Evolutionary conservation across 23 tunicate species (phyloP).

Genomic region (Ciona savignyi): DNA sequence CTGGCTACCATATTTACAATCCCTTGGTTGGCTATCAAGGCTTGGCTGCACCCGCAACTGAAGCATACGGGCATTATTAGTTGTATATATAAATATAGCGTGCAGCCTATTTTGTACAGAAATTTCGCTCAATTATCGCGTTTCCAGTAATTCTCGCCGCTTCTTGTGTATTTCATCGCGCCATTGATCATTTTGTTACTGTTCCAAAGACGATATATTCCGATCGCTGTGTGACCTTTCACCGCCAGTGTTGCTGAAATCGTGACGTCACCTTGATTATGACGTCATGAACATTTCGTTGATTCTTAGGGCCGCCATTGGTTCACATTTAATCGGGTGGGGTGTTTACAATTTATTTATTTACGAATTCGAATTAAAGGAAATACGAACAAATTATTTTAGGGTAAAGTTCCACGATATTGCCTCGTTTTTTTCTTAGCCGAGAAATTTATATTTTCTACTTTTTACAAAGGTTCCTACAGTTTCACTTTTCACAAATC

Average conservation of each 20-base stretch:
- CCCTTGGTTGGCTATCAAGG: slow-evolving; percentile 6
- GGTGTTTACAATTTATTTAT: neutral
- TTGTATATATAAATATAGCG: neutral
- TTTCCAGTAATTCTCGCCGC: neutral
- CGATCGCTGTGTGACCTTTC: neutral
- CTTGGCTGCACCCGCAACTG: slow-evolving; percentile 10
- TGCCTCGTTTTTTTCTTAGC: neutral
- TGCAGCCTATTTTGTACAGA: slow-evolving; percentile 1
- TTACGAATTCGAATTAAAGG: neutral
- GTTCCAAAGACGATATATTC: neutral
- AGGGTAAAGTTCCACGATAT: neutral
- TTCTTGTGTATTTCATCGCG: too few relatives aligned
- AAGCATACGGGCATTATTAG: slow-evolving; percentile 15
- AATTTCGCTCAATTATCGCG: neutral
- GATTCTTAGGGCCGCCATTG: neutral
- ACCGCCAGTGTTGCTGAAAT: slow-evolving; percentile 1
- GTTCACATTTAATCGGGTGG: neutral
- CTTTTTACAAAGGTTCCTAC: neutral
- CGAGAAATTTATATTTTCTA: neutral
- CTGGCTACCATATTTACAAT: neutral
- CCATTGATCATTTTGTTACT: neutral
- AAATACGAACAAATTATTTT: neutral
- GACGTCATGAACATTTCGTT: neutral
- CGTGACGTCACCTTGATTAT: neutral
- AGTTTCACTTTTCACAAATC: neutral